These are phyloP conservation scores for Odontocerum albicorne DNA, from an alignment of 2,888 invertebrate genomes.

Conservation along the genomic window DNA sequence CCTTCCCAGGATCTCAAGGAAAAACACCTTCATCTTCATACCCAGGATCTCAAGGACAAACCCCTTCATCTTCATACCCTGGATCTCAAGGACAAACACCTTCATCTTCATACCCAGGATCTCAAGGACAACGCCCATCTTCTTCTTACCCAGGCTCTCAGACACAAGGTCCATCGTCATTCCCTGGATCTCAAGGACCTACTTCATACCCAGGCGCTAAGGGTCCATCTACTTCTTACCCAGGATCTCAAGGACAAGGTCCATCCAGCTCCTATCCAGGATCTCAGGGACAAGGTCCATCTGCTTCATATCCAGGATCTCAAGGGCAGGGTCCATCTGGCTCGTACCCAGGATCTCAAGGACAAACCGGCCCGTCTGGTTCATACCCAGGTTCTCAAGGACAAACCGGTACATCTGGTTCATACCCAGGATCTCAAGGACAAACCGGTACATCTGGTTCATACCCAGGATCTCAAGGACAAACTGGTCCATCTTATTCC, in stretches of 20 bases:
- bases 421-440: conserved; percentile 39
- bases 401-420: conserved; percentile 39
- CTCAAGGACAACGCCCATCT: conserved; percentile 37
- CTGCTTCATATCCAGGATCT: conserved; percentile 43
- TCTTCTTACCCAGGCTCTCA: conserved; percentile 36
- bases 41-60: conserved; percentile 40
- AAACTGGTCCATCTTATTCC: conserved; percentile 28
- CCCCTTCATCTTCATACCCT: conserved; percentile 37
- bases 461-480: conserved; percentile 43
- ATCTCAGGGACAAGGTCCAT: conserved; percentile 40
- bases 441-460: conserved; percentile 40
- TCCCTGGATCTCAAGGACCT: conserved; percentile 40
- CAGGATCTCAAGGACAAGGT: conserved; percentile 35
- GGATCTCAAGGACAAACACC: conserved; percentile 38
- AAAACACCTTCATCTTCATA: conserved; percentile 28
- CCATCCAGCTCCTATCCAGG: conserved; percentile 37
- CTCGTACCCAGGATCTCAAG: conserved; percentile 40
- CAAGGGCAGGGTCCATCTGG: conserved; percentile 40
- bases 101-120: conserved; percentile 38
- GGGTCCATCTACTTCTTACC: conserved; percentile 39
- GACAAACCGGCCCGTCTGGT: conserved; percentile 38
- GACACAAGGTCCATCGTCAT: conserved; percentile 38
- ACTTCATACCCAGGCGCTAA: conserved; percentile 39
- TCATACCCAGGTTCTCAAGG: conserved; percentile 40
- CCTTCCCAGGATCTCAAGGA: conserved; percentile 39